Evolutionary conservation across 1,140 invertebrate species (phyloP).

Genomic region (Homarus americanus): DNA sequence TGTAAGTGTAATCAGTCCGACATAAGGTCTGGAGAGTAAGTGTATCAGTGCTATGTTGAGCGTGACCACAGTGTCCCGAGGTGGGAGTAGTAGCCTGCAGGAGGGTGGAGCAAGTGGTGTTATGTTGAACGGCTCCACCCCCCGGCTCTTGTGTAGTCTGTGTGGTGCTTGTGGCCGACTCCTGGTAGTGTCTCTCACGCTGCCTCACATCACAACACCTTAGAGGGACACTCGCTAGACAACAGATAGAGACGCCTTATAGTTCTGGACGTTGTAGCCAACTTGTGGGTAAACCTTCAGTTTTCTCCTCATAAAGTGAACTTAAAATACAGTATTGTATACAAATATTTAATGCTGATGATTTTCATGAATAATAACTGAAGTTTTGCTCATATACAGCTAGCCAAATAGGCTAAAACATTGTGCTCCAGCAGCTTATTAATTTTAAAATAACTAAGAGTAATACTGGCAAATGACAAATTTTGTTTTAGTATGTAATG

Average conservation of each 20-base stretch:
- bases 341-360: not conserved
- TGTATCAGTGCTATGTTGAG: conserved; percentile 5
- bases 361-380: not conserved
- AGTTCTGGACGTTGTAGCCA: conserved; percentile 43
- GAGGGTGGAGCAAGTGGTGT: conserved; percentile 7
- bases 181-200: conserved; percentile 38
- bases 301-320: not conserved
- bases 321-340: not conserved
- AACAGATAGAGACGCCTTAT: conserved; percentile 48
- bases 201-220: conserved; percentile 5
- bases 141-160: conserved; percentile 46
- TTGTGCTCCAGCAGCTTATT: conserved; percentile 53
- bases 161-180: conserved; percentile 52
- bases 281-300: conserved; percentile 38
- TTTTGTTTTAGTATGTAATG: not conserved
- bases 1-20: not conserved
- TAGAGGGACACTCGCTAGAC: conserved; percentile 39
- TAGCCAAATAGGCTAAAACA: not conserved
- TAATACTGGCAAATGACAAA: not conserved
- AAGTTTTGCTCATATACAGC: conserved; percentile 44
- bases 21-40: not conserved
- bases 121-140: conserved; percentile 5
- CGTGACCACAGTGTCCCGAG: conserved; percentile 3
- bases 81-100: conserved; percentile 16
- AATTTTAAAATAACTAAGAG: not conserved